Evolutionary conservation across 2,888 invertebrate genomes (phyloP), one percentile per base, ranked within the genome.

Genomic region (Dinocampus coccinellae): DNA sequence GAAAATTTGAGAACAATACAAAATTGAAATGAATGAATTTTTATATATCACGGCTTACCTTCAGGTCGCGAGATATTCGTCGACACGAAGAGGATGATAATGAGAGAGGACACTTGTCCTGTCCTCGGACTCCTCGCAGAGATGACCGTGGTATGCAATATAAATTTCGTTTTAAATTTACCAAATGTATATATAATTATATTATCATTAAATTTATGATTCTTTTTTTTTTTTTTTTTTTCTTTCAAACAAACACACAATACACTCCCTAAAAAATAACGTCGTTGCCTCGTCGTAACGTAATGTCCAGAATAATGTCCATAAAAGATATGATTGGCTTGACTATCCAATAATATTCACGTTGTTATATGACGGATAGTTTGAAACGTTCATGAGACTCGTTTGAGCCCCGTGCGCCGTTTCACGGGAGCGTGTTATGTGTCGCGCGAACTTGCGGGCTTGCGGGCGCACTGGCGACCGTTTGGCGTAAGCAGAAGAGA

Each of bases 381-480:
- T 58, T 70, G 58, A 70, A 68, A 71, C 68, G 72, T 73, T 73
- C 68, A 70, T 70, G 52, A 62, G 63, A 47, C 63, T 69, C 55
- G 55, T 69, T 65, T 24, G 53, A 72, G 73, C 76, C 75, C 75
- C 73, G 76, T 73, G 76, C 76, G 75, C 73, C 74, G 75, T 77
- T 76, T 75, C 73, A 77, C 76, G 75, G 75, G 76, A 75, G 76
- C 76, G 75, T 74, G 80, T 74, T 75, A 77, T 78, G 77, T 77
- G 79, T 80, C 80, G 83, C 85, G 84, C 85, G 86, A 86, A 86
- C 87, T 86, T 87, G 86, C 87, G 87, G 85, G 87, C 86, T 86
- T 87, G 85, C 87, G 85, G 85, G 85, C 85, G 87, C 85, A 87
- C 87, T 87, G 87, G 84, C 86, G 86, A 83, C 82, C 84, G 84